Conservation (phyloP, 2,113 vertebrate species). For the Hylia prasina region DNA sequence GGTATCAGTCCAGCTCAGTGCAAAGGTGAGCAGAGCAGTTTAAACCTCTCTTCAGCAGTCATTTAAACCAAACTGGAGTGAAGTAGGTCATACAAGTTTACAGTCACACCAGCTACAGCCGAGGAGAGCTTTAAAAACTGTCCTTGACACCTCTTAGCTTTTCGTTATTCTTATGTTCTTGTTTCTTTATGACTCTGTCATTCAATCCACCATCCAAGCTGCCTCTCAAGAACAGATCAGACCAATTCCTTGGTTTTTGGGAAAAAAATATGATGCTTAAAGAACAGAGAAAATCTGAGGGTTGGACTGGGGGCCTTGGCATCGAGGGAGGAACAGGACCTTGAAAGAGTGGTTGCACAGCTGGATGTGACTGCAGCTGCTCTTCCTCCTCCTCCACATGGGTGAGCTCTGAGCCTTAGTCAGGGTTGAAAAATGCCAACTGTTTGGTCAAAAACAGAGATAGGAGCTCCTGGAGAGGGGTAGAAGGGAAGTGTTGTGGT, state of each 20-base stretch:
- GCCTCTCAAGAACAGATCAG: not conserved
- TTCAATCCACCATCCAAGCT: not conserved
- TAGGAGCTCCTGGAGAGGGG: not conserved
- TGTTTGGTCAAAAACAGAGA: not conserved
- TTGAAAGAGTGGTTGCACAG: not conserved
- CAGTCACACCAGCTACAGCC: not conserved
- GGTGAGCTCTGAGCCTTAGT: not conserved
- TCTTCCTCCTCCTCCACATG: not conserved
- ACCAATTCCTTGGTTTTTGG: not conserved
- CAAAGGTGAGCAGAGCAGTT: not conserved
- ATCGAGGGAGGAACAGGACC: not conserved
- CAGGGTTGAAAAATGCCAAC: not conserved
- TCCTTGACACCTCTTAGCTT: constrained; percentile 17
- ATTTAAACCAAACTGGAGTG: not conserved
- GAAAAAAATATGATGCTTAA: not conserved
- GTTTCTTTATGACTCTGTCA: constrained; percentile 19
- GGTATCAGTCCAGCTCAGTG: not conserved
- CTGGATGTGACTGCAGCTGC: not conserved
- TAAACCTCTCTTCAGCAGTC: not conserved
- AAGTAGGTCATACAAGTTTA: not conserved
- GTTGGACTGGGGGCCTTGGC: not conserved
- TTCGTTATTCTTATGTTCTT: not conserved
- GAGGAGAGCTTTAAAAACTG: not conserved
- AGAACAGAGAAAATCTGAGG: not conserved
- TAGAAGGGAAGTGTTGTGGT: fast-evolving